phyloP scores from a whole-genome alignment of 1,140 invertebrate genomes.

The Radopholus similis region DNA sequence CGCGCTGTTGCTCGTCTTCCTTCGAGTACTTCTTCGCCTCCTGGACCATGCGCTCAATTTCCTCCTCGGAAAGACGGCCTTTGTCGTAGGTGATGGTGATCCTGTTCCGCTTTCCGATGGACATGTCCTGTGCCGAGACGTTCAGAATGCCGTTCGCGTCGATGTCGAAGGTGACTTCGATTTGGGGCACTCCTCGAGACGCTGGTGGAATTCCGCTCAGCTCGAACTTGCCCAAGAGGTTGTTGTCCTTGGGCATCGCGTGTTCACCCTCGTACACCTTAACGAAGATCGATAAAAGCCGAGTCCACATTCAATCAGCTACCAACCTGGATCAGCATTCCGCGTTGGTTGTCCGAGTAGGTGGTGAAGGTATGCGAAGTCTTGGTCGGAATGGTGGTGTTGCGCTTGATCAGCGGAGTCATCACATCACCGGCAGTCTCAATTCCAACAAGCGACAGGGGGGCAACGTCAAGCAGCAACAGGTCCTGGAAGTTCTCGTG shows the following conservation, averaged over 20 bases:
- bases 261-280: too few relatives aligned
- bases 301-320: conserved; percentile 64
- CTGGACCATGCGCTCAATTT: too few relatives aligned
- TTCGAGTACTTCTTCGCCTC: conserved; percentile 67
- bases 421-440: conserved; percentile 91
- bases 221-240: too few relatives aligned
- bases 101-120: conserved; percentile 89
- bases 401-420: too few relatives aligned
- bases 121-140: conserved; percentile 65
- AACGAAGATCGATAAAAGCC: conserved; percentile 64
- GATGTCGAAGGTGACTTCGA: too few relatives aligned
- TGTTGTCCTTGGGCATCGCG: conserved; percentile 68
- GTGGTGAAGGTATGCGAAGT: conserved; percentile 77
- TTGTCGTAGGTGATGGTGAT: conserved; percentile 82
- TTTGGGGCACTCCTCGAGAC: too few relatives aligned
- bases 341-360: not conserved
- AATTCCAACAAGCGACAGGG: conserved; percentile 88
- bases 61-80: conserved; percentile 67
- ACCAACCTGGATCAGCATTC: conserved; percentile 60
- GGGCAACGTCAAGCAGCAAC: conserved; percentile 85
- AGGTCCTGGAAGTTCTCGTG: conserved; percentile 85
- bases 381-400: too few relatives aligned
- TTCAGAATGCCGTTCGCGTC: too few relatives aligned
- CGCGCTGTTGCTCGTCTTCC: too few relatives aligned
- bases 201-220: too few relatives aligned